A percentile compares a stretch with the other conserved stretches of the same genome.
Conservation (phyloP, 2,888 invertebrate species). For the Leptopterna dolabrata region DNA sequence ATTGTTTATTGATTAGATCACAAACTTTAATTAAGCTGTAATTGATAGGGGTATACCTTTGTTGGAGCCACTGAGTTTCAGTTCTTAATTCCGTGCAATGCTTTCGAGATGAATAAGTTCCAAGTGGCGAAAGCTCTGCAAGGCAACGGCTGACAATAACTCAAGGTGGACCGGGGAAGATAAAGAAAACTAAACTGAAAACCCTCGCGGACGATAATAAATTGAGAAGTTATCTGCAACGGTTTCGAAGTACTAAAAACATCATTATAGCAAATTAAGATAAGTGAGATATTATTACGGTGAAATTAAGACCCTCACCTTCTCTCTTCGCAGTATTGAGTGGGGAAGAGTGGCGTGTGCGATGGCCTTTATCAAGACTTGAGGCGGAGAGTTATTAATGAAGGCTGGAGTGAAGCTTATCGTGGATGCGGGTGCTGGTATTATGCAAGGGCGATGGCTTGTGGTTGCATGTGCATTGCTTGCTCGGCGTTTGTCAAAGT, state of each 20-base stretch:
- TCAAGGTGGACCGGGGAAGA: not conserved
- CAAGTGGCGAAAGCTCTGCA: not conserved
- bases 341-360: conserved; percentile 8
- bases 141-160: not conserved
- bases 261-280: conserved; percentile 3
- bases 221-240: conserved; percentile 3
- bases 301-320: not conserved
- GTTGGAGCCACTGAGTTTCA: not conserved
- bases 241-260: not conserved
- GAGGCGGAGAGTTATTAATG: not conserved
- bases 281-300: conserved; percentile 7
- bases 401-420: not conserved
- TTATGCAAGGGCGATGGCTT: conserved; percentile 3
- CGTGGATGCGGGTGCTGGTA: not conserved
- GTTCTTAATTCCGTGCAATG: not conserved
- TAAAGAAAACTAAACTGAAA: not conserved
- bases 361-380: not conserved
- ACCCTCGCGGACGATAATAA: not conserved
- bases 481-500: not conserved
- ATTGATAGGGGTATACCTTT: too few species aligned
- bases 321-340: not conserved
- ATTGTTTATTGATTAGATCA: too few species aligned
- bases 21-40: too few species aligned
- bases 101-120: not conserved
- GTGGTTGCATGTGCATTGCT: not conserved